Percentiles rank a stretch among this genome's conserved stretches.
phyloP scores from a whole-genome alignment of 2,888 invertebrate species.

The Helicoverpa assulta region DNA sequence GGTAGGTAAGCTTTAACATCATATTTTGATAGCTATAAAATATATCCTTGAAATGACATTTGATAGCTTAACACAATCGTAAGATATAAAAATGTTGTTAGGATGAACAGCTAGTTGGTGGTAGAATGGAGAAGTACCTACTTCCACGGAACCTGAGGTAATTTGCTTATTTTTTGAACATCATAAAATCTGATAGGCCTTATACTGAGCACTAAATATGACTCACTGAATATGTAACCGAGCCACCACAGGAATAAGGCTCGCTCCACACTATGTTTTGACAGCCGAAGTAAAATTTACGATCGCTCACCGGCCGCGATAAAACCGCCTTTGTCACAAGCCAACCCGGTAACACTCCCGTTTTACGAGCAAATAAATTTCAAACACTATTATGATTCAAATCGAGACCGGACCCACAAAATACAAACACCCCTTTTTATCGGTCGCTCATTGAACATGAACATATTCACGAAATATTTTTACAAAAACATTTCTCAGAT shows the following conservation, averaged over 20 bases:
- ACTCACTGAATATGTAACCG: conserved; percentile 56
- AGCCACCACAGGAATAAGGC: conserved; percentile 64
- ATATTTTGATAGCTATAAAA: background rate
- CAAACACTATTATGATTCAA: conserved; percentile 90
- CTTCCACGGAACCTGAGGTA: conserved; percentile 18
- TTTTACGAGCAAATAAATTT: conserved; percentile 90
- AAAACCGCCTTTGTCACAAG: conserved; percentile 87
- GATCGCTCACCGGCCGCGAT: conserved; percentile 83
- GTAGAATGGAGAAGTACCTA: background rate
- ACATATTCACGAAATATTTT: conserved; percentile 83
- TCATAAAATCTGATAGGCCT: conserved; percentile 41
- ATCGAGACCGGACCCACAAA: conserved; percentile 84
- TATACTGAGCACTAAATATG: conserved; percentile 57
- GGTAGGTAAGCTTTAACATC: background rate
- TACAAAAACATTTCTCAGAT: conserved; percentile 74
- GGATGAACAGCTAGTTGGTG: background rate
- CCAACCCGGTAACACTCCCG: conserved; percentile 83
- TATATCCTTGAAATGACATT: background rate
- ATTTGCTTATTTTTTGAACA: conserved; percentile 40
- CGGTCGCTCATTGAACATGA: conserved; percentile 76
- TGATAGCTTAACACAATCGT: background rate
- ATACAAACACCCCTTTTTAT: conserved; percentile 85
- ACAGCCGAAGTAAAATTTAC: conserved; percentile 88
- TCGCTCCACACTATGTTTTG: conserved; percentile 78
- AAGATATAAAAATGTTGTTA: background rate